Conservation (phyloP, 2,888 invertebrate species). For the Drosophila mayaguana region DNA sequence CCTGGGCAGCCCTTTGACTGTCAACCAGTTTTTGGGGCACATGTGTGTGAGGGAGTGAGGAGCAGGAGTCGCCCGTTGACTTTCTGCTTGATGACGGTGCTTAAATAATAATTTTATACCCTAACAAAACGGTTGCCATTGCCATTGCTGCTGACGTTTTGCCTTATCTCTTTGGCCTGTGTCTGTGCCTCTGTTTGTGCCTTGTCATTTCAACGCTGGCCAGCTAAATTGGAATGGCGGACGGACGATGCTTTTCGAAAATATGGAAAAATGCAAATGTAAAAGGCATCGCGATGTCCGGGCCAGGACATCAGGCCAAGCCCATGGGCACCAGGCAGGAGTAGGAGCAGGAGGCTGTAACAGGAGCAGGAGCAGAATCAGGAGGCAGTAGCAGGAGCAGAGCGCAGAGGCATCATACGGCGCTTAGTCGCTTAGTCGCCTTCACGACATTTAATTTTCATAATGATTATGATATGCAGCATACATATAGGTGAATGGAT, state of each 20-base stretch:
- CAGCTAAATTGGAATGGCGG: slow-evolving; percentile 69
- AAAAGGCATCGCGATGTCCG: slow-evolving; percentile 44
- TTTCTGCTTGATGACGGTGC: slow-evolving; percentile 81
- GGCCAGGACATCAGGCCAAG: slow-evolving; percentile 19
- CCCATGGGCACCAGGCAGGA: slow-evolving; percentile 9
- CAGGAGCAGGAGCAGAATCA: too few species aligned
- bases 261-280: slow-evolving; percentile 79
- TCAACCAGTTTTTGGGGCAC: slow-evolving; percentile 61
- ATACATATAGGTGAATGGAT: slow-evolving; percentile 23
- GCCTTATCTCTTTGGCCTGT: slow-evolving; percentile 36
- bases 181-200: slow-evolving; percentile 58
- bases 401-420: slow-evolving; percentile 41
- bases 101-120: slow-evolving; percentile 82
- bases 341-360: not conserved
- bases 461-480: slow-evolving; percentile 74
- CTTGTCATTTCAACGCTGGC: slow-evolving; percentile 67
- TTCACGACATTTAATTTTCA: slow-evolving; percentile 81
- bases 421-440: slow-evolving; percentile 75
- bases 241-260: slow-evolving; percentile 31
- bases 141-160: slow-evolving; percentile 20
- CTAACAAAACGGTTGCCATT: slow-evolving; percentile 64
- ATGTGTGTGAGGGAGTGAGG: slow-evolving; percentile 44
- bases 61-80: slow-evolving; percentile 57
- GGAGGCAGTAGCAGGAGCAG: not conserved
- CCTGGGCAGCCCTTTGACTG: slow-evolving; percentile 50